Conservation (phyloP, 1,140 invertebrate genomes). For the Cardiocondyla obscurior region DNA sequence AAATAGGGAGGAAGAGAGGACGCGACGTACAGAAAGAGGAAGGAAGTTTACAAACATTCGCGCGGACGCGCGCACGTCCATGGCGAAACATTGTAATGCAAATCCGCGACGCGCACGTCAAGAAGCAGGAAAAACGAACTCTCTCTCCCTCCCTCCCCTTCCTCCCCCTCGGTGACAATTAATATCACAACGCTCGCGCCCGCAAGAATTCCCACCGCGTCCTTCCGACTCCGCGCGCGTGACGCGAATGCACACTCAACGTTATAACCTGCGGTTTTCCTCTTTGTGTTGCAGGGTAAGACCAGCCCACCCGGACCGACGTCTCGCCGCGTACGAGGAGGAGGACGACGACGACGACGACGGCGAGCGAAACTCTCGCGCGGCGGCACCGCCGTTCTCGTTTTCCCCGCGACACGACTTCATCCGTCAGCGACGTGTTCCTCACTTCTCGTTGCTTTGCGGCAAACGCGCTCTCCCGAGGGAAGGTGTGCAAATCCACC, state of each 20-base stretch:
- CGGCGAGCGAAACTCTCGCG: slow-evolving; percentile 6
- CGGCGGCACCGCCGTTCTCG: slow-evolving; percentile 4
- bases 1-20: slow-evolving; percentile 7
- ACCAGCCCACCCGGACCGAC: slow-evolving; percentile 3
- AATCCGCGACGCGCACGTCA: slow-evolving; percentile 15
- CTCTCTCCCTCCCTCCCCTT: too few relatives aligned
- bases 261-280: slow-evolving; percentile 11
- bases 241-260: slow-evolving; percentile 33
- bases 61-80: slow-evolving; percentile 1
- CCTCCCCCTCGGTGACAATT: slow-evolving; percentile 30
- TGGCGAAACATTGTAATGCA: slow-evolving; percentile 47
- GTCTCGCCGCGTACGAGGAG: neutral
- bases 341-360: neutral
- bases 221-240: slow-evolving; percentile 40
- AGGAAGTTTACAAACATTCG: slow-evolving; percentile 55
- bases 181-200: slow-evolving; percentile 29
- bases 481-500: neutral
- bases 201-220: slow-evolving; percentile 8
- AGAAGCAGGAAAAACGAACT: slow-evolving; percentile 25
- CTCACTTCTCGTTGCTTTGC: neutral
- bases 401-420: slow-evolving; percentile 1
- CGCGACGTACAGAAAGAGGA: slow-evolving; percentile 18
- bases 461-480: neutral
- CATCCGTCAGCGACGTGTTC: slow-evolving; percentile 2
- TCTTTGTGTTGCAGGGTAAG: slow-evolving; percentile 60